Evolutionary conservation across 2,888 invertebrate species (phyloP).

Genomic region (Lasiommata megera): DNA sequence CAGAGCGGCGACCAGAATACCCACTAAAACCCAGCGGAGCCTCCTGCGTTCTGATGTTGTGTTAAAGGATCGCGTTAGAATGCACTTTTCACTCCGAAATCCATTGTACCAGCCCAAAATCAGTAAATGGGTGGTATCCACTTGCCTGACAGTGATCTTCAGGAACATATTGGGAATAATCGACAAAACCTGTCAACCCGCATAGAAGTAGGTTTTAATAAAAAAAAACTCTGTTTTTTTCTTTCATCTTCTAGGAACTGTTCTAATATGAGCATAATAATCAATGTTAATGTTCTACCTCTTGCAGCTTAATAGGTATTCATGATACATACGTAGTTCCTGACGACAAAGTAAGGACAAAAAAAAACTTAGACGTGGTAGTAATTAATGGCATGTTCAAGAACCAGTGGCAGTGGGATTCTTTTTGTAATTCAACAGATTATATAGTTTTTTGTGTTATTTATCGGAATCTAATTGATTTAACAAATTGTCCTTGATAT

Average conservation of each 20-base stretch:
- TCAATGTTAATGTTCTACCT: neutral
- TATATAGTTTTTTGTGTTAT: constrained; percentile 6
- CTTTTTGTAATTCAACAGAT: constrained; percentile 3
- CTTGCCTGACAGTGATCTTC: too few relatives aligned
- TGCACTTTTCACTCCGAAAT: too few relatives aligned
- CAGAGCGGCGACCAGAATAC: too few relatives aligned
- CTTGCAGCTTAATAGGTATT: neutral
- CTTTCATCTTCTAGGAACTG: neutral
- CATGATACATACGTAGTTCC: neutral
- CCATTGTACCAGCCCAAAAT: too few relatives aligned
- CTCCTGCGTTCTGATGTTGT: too few relatives aligned
- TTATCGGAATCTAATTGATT: constrained; percentile 6
- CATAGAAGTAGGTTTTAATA: neutral
- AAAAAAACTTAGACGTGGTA: neutral
- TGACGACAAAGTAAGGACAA: neutral
- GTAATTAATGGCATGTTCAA: neutral
- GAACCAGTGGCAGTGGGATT: constrained; percentile 17
- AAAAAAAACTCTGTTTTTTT: too few relatives aligned
- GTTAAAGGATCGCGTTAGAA: too few relatives aligned
- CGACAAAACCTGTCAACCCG: neutral
- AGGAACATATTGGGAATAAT: too few relatives aligned
- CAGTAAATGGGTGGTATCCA: too few relatives aligned
- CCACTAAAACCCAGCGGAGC: too few relatives aligned
- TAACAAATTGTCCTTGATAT: neutral
- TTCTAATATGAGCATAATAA: neutral